Evolutionary conservation across 2,113 vertebrate genomes (phyloP), one percentile per base, ranked within the genome.

Genomic region (Eulemur rufifrons): DNA sequence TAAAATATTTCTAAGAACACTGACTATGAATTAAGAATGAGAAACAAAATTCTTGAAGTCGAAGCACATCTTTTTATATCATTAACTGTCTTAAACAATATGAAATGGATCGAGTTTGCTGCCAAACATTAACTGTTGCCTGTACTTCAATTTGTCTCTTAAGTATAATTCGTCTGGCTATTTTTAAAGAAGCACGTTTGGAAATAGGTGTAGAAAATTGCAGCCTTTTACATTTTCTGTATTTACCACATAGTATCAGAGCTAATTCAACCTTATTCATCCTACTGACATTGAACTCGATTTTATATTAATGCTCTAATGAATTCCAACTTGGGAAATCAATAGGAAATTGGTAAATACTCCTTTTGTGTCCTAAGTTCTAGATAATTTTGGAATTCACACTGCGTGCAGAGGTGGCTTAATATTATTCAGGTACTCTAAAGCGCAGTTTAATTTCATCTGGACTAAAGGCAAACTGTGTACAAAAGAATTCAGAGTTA

Each of bases 231-330:
- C 97, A 95, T 94, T 66, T 86, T 96, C 29, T 95, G 9, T 95
- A 85, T 96, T 97, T 96, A 52, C 13, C 97, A 83, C 85, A 66
- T 73, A 91, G 54, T 89, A 96, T 96, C n/a, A 97, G 91, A 97
- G 89, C 69, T 90, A 98, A 97, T 64, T 96, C 59, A 97, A 97
- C 37, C 90, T 97, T 98, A 97, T 95, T 94, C 81, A 52, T 96
- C 52, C 64, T 96, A 91, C 61, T 90, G 80, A 98, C 98, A 98
- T 64, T 97, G 96, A 98, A 88, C 92, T 97, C 59, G 21, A 89
- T 84, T 98, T 98, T 97, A 95, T 97, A 98, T 97, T 91, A 97
- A 61, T 76, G 95, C 85, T 98, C 98, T 81, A 98, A 95, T 97
- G 92, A 97, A 97, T 97, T 97, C 77, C 74, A 97, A 68, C 89